A percentile compares a stretch with the other conserved stretches of the same genome.
These are phyloP conservation scores for Gymnocephalus cernua DNA, from an alignment of 2,113 vertebrate species.

Conservation along the genomic window DNA sequence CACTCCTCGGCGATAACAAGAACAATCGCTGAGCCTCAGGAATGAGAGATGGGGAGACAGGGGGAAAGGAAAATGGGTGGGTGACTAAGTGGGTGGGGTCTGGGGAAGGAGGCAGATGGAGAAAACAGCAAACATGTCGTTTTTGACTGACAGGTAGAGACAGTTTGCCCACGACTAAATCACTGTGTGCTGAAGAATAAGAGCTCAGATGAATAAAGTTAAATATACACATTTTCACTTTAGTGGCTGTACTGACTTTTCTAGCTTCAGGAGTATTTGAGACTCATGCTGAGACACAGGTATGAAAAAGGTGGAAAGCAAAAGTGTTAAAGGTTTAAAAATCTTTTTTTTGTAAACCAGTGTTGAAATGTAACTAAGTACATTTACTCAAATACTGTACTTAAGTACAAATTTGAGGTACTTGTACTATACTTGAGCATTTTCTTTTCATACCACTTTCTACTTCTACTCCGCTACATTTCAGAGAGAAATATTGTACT, in stretches of 20 bases:
- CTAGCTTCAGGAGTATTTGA: not conserved
- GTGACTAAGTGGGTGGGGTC: not conserved
- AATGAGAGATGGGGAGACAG: conserved; percentile 49
- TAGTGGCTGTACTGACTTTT: not conserved
- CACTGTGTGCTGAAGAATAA: not conserved
- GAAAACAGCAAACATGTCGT: conserved; percentile 27
- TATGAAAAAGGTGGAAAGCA: not conserved
- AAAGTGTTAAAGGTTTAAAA: not conserved
- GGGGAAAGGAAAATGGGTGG: conserved; percentile 44
- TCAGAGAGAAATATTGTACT: too few species aligned
- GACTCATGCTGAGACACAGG: not conserved
- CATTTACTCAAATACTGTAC: too few species aligned
- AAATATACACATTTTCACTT: not conserved
- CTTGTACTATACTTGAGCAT: too few species aligned
- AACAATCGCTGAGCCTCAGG: conserved; percentile 68
- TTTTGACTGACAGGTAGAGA: conserved; percentile 17
- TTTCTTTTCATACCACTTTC: too few species aligned
- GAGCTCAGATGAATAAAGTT: not conserved
- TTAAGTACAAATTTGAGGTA: too few species aligned
- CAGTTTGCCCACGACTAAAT: not conserved
- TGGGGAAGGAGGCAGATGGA: not conserved
- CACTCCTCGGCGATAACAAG: conserved; percentile 68
- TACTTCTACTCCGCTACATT: too few species aligned
- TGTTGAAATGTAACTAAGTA: too few species aligned
- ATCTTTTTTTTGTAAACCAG: not conserved